Evolutionary conservation across 2,113 vertebrate genomes (phyloP), one percentile per base, ranked within the genome.

Genomic region (Neodontobutis hainanensis): DNA sequence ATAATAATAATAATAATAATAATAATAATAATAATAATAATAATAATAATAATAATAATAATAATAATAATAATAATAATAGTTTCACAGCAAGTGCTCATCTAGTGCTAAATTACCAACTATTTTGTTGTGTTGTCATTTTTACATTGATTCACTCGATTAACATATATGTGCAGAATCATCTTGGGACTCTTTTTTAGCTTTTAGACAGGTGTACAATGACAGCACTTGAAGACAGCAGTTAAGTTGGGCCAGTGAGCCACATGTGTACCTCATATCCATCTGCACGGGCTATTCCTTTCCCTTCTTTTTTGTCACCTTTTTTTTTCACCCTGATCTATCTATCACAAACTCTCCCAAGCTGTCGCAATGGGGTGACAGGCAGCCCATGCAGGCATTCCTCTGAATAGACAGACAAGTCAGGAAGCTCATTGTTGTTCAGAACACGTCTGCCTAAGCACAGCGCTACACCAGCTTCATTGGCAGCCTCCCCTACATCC

Each of bases 221-320:
- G 91, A 90, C 91, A 90, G 84, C 51, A 61, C 74, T 75, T 84
- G 85, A 87, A 80, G 78, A 77, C 62, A 83, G 64, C 66, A 61
- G 65, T 62, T 88, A 86, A 91, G 89, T 85, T 90, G 88, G 85
- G 82, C 89, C 86, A 87, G 68, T 72, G 85, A 89, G 85, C 84
- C 80, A 82, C 73, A 46, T 73, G 72, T 81, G 78, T 85, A 69
- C 87, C 72, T 65, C 60, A 66, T 69, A 73, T 79, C 78, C 72
- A 79, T 76, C 78, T 79, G 73, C 40, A 45, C 35, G 49, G 58
- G 66, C 79, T 75, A 61, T 77, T 82, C 68, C 69, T 83, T 55
- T 71, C 11, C 61, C 68, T 49, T 66, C 50, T 45, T 34, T 78
- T 70, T 80, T 74, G 57, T 77, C 44, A 75, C 48, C 66, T 66